Conservation (phyloP, 1,140 invertebrate genomes). For the Temnothorax nylanderi region DNA sequence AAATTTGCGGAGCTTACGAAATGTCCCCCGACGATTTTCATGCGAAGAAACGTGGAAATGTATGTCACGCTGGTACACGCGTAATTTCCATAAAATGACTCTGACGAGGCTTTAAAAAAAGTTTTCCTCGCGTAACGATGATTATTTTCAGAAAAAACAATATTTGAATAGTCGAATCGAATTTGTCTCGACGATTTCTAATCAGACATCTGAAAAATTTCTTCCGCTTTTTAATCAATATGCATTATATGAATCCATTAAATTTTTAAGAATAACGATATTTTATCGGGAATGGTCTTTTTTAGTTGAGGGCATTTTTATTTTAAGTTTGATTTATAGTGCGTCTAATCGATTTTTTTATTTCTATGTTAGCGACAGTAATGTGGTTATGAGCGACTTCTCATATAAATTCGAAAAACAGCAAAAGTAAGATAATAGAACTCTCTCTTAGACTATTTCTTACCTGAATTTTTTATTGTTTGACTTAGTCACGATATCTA, state of each 20-base stretch:
- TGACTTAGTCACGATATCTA: neutral
- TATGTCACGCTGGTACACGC: neutral
- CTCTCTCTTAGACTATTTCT: neutral
- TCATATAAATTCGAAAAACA: neutral
- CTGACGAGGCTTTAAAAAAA: neutral
- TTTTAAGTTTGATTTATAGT: neutral
- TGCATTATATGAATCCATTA: neutral
- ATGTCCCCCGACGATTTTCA: neutral
- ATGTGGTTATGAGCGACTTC: neutral
- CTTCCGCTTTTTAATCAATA: neutral
- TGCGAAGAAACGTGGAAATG: neutral
- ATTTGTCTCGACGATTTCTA: neutral
- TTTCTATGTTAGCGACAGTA: neutral
- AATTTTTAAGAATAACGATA: neutral
- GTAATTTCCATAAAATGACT: neutral
- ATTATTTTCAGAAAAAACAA: neutral
- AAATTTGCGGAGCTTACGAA: neutral
- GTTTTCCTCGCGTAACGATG: neutral
- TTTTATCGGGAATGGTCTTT: neutral
- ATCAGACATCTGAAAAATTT: neutral
- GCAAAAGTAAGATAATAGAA: neutral
- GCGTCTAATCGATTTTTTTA: neutral
- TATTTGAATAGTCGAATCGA: neutral
- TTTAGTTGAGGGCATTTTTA: neutral
- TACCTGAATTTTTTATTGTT: conserved; percentile 1